These are phyloP conservation scores for Misgurnus mizolepis DNA, from an alignment of 2,113 vertebrate genomes.

Conservation along the genomic window DNA sequence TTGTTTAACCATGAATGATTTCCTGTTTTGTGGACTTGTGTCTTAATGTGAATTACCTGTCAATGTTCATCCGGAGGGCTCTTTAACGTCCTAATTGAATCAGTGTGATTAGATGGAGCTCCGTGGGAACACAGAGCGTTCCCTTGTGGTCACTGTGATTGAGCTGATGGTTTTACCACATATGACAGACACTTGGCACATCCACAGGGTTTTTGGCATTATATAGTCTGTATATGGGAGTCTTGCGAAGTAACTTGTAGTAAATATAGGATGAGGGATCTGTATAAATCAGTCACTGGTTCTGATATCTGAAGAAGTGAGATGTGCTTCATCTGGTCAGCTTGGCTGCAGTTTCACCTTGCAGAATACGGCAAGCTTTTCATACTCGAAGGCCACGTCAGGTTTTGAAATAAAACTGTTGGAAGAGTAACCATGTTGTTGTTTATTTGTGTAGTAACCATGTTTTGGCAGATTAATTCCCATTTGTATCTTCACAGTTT, in stretches of 20 bases:
- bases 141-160: slow-evolving; percentile 16
- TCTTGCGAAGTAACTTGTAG: neutral
- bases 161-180: neutral
- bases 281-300: too few relatives aligned
- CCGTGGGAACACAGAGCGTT: neutral
- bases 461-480: too few relatives aligned
- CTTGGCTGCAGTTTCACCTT: too few relatives aligned
- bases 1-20: slow-evolving; percentile 33
- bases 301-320: too few relatives aligned
- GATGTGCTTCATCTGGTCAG: too few relatives aligned
- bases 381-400: too few relatives aligned
- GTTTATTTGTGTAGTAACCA: too few relatives aligned
- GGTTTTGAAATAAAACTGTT: too few relatives aligned
- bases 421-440: too few relatives aligned
- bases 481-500: too few relatives aligned
- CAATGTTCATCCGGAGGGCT: slow-evolving; percentile 21
- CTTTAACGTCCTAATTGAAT: slow-evolving; percentile 45
- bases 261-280: neutral
- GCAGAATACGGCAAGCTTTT: too few relatives aligned
- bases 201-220: neutral
- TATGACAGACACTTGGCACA: slow-evolving; percentile 15
- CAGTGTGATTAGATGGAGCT: slow-evolving; percentile 38
- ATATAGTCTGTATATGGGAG: neutral
- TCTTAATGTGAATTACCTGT: slow-evolving; percentile 49
- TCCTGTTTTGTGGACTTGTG: slow-evolving; percentile 17